A percentile compares a stretch with the other conserved stretches of the same genome.
Conservation (phyloP, 2,797 vertebrate genomes). For the Danio aesculapii region DNA sequence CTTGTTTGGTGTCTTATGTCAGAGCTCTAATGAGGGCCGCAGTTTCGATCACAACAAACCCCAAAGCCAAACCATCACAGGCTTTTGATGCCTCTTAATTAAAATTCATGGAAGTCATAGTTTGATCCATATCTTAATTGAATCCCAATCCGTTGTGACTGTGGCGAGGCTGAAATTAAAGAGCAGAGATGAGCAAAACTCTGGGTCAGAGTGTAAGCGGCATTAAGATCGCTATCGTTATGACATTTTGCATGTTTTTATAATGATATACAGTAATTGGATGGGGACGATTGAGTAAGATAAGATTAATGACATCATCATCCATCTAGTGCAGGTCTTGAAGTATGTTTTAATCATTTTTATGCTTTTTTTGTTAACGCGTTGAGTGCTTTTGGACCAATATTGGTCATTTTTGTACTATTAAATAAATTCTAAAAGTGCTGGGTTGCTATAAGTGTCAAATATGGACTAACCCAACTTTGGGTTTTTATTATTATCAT, state of each 20-base stretch:
- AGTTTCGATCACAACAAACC: conserved; percentile 38
- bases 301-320: too few species aligned
- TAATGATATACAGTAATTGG: conserved; percentile 38
- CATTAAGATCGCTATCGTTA: conserved; percentile 36
- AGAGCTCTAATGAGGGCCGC: conserved; percentile 10
- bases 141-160: conserved; percentile 7
- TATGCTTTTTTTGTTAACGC: too few species aligned
- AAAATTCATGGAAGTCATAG: conserved; percentile 48
- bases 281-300: not conserved
- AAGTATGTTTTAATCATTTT: too few species aligned
- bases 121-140: conserved; percentile 51
- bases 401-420: too few species aligned
- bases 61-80: conserved; percentile 5
- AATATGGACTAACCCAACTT: too few species aligned
- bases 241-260: conserved; percentile 24
- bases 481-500: too few species aligned
- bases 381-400: too few species aligned
- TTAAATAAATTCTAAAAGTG: too few species aligned
- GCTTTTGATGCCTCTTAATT: conserved; percentile 56
- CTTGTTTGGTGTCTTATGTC: conserved; percentile 15
- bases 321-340: too few species aligned
- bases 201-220: conserved; percentile 44
- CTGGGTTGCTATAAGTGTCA: too few species aligned
- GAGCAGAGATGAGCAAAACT: conserved; percentile 11
- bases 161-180: conserved; percentile 7